Evolutionary conservation across 1,140 invertebrate species (phyloP), one percentile per base, ranked within the genome.

Genomic region (Holcopasites calliopsidis): DNA sequence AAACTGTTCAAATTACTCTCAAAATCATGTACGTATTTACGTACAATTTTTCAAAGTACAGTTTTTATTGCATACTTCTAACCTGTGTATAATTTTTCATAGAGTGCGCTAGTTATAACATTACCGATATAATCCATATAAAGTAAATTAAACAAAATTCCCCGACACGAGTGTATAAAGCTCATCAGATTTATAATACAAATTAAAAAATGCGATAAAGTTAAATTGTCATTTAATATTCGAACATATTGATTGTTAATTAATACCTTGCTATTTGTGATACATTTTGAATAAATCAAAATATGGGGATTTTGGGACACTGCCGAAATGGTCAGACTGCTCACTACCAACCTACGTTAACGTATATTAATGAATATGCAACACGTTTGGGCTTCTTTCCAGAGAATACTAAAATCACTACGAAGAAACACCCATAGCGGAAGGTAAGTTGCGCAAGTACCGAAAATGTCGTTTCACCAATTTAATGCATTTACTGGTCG

Each of bases 401-500:
- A 47, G 10, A 44, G 26, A 18, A 18, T n/a, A 28, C 18, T 0
- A 23, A 58, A 49, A 23, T 42, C 31, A 49, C 16, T 49, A 47
- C 7, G 0, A 44, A 33, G n/a, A 11, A 33, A 18, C 47, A 6
- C 8, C 18, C 10, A 21, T 26, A 66, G 18, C 3, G 3, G 1
- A 11, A 74, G 26, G 42, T 58, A 44, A 7, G 60, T 82, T 82
- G 49, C 49, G 33, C 21, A 75, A 83, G 28, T 18, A 0, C 0
- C 2, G 23, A 80, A 69, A 58, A 86, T 85, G 82, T 76, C 74
- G 35, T 84, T 82, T 50, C 70, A 84, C 11, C 38, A 76, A 42
- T 87, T 77, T 10, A 82, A 81, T 35, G 31, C 57, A 11, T 82
- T 85, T 7, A 83, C 85, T 47, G 78, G 83, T 28, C 76, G 73